Percentiles rank a stretch among this genome's conserved stretches.
phyloP scores from a whole-genome alignment of 2,888 invertebrate genomes.

The Leptopilina syphax region DNA sequence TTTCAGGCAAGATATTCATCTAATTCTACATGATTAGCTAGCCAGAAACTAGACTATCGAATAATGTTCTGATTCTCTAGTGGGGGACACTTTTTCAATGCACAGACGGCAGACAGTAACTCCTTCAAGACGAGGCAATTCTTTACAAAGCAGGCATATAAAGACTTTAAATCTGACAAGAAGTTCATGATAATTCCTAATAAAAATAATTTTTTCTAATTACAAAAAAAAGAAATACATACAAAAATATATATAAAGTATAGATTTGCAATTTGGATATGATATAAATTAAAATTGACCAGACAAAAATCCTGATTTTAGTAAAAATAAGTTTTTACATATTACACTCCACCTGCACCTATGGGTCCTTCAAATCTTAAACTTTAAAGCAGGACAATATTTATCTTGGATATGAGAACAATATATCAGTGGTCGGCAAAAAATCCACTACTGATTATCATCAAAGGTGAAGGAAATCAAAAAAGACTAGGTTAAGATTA shows the following conservation, averaged over 20 bases:
- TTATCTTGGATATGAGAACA: too few species aligned
- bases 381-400: too few species aligned
- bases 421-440: too few species aligned
- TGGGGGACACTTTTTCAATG: conserved; percentile 57
- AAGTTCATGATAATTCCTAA: background rate
- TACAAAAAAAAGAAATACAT: background rate
- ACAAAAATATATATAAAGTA: background rate
- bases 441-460: too few species aligned
- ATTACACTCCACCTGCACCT: too few species aligned
- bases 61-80: conserved; percentile 53
- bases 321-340: too few species aligned
- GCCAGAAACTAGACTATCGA: conserved; percentile 61
- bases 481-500: too few species aligned
- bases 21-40: conserved; percentile 65
- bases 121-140: conserved; percentile 51
- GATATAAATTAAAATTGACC: too few species aligned
- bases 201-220: background rate
- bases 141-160: conserved; percentile 5
- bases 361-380: too few species aligned
- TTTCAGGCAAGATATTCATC: conserved; percentile 72
- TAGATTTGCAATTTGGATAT: too few species aligned
- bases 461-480: too few species aligned
- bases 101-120: conserved; percentile 63
- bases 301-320: too few species aligned
- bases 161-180: conserved; percentile 9